Evolutionary conservation across 2,797 vertebrate species (phyloP).

Genomic region (Chelonia mydas): DNA sequence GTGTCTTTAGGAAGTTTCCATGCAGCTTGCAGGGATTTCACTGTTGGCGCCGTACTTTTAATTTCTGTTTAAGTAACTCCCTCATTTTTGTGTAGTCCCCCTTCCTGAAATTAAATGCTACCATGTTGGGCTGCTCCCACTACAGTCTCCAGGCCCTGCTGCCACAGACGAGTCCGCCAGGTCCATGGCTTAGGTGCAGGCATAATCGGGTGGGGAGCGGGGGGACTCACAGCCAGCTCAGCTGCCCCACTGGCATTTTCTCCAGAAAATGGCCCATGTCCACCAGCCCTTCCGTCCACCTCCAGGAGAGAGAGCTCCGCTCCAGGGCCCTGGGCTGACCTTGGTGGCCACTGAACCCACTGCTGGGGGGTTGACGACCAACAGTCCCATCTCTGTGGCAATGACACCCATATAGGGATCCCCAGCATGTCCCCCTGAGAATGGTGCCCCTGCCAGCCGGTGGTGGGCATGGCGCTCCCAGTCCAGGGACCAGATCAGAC

Average conservation of each 20-base stretch:
- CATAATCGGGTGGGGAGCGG: fast-evolving
- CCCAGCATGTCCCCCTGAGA: not conserved
- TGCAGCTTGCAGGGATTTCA: too few species aligned
- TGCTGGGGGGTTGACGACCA: not conserved
- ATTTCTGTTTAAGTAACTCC: too few species aligned
- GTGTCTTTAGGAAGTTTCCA: too few species aligned
- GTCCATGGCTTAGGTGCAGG: not conserved
- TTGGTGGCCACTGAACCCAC: not conserved
- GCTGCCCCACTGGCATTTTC: not conserved
- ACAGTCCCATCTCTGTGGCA: not conserved
- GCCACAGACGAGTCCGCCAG: not conserved
- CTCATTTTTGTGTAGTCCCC: too few species aligned
- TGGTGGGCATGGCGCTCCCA: not conserved
- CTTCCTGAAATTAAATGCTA: too few species aligned
- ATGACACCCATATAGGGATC: not conserved
- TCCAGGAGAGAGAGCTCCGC: fast-evolving
- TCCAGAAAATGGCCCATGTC: constrained; percentile 10
- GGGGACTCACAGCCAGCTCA: not conserved
- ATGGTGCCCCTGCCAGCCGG: not conserved
- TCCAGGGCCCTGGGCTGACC: fast-evolving
- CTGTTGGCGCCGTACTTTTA: too few species aligned
- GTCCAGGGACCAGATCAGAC: not conserved
- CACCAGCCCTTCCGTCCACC: not conserved
- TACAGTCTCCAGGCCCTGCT: not conserved
- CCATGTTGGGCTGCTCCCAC: too few species aligned